Base-by-base conservation (phyloP, 2,888 invertebrate genomes). In the Drosophila merina region DNA sequence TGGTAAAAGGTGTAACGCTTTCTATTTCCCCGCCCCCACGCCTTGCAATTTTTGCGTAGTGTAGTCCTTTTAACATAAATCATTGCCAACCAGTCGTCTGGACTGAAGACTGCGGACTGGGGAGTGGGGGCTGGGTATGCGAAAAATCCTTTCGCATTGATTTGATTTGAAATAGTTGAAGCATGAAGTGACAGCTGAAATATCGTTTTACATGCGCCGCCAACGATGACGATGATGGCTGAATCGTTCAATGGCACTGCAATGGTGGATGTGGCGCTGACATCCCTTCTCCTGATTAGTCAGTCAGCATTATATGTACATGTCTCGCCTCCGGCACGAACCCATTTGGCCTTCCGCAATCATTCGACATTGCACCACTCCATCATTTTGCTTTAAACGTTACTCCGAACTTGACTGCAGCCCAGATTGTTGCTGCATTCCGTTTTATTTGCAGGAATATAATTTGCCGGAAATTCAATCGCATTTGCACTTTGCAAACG, bases 121-220 rank as follows among this genome's bases (percentile, higher is more conserved):
- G 28, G 28, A 28, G 28, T n/a, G 7, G 25, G 50, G 45, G 20
- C 20, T 20, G 20, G 14, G 51, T 36, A 50, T 12, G 36, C 33
- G 42, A 49, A 72, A 60, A 77, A 72, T 80, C 79, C 74, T 82
- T 76, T 82, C 79, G 76, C 78, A 80, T 86, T 86, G 82, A 83
- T 83, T 83, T 83, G 82, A 83, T 83, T 83, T 77, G 76, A 75
- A 83, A 86, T 83, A 83, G 82, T 80, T 83, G 80, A 80, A 78
- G 78, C 82, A 83, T 86, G 80, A 83, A 86, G 70, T 83, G 82
- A 86, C 82, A 83, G 86, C 75, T 83, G 83, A 83, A 83, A 83
- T 83, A 86, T 83, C 86, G 80, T 57, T 83, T 83, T 86, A 83
- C 86, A 83, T 80, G 75, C 74, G 64, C 60, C 66, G 62, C 72